These are phyloP conservation scores for Tetrax tetrax DNA, from an alignment of 2,113 vertebrate genomes.

Conservation along the genomic window DNA sequence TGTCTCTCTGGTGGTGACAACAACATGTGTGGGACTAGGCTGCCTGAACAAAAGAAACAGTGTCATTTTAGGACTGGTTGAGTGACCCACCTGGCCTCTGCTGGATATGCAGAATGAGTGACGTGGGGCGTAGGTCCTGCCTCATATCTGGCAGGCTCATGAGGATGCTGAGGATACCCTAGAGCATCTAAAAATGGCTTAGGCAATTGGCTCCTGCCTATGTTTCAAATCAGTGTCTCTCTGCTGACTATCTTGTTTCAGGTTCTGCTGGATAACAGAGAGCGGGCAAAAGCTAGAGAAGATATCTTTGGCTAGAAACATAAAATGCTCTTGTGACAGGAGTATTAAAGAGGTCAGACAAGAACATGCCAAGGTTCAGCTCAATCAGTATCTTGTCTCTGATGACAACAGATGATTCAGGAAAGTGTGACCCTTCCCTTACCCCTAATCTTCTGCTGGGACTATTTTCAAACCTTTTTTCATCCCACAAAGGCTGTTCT, in stretches of 20 bases:
- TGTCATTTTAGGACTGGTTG: background rate
- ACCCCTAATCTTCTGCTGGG: slow-evolving; percentile 29
- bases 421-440: slow-evolving; percentile 40
- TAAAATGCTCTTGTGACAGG: slow-evolving; percentile 21
- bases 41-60: background rate
- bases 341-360: slow-evolving; percentile 30
- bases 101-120: background rate
- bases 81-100: background rate
- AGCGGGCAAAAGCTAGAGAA: background rate
- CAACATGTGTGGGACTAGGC: background rate
- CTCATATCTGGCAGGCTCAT: background rate
- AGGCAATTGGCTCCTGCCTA: background rate
- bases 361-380: slow-evolving; percentile 11
- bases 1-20: background rate
- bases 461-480: slow-evolving; percentile 43
- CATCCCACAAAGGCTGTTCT: slow-evolving; percentile 19
- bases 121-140: background rate
- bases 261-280: background rate
- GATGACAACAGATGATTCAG: slow-evolving; percentile 28
- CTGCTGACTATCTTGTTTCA: background rate
- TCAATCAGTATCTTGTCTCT: slow-evolving; percentile 38
- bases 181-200: background rate
- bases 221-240: background rate
- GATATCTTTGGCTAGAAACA: background rate
- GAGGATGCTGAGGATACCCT: background rate